A percentile compares a stretch with the other conserved stretches of the same genome.
phyloP scores from a whole-genome alignment of 2,888 invertebrate species.

The Tortricodes alternella region DNA sequence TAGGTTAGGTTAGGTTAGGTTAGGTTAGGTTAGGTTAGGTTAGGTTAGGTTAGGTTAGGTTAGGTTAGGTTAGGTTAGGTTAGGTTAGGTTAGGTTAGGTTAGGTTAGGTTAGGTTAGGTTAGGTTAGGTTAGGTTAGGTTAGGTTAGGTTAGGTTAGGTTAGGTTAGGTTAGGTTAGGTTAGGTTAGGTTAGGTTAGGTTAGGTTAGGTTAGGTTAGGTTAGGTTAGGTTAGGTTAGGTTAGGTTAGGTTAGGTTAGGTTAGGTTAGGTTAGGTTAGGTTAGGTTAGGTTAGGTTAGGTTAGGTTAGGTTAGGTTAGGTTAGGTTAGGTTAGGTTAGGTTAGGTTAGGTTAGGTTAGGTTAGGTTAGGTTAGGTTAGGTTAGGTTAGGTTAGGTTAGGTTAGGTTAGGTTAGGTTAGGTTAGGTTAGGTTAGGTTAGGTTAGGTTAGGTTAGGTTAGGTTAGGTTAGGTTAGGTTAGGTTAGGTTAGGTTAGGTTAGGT shows the following conservation, averaged over 20 bases:
- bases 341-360: slow-evolving; percentile 9
- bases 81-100: too few species aligned
- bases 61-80: too few species aligned
- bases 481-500: slow-evolving; percentile 17
- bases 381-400: slow-evolving; percentile 11
- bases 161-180: slow-evolving; percentile 11
- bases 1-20: too few species aligned
- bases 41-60: too few species aligned
- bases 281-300: slow-evolving; percentile 7
- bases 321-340: slow-evolving; percentile 10
- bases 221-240: slow-evolving; percentile 11
- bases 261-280: slow-evolving; percentile 8
- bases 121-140: slow-evolving; percentile 11
- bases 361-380: slow-evolving; percentile 11
- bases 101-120: slow-evolving; percentile 11
- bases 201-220: slow-evolving; percentile 11
- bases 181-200: slow-evolving; percentile 11
- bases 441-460: slow-evolving; percentile 11
- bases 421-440: slow-evolving; percentile 13
- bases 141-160: slow-evolving; percentile 11
- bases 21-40: too few species aligned
- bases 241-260: slow-evolving; percentile 11
- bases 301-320: slow-evolving; percentile 9
- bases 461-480: slow-evolving; percentile 13
- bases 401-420: slow-evolving; percentile 18